Percentiles rank a stretch among this genome's conserved stretches.
phyloP scores from a whole-genome alignment of 2,797 vertebrate species.

The Lepus townsendii region DNA sequence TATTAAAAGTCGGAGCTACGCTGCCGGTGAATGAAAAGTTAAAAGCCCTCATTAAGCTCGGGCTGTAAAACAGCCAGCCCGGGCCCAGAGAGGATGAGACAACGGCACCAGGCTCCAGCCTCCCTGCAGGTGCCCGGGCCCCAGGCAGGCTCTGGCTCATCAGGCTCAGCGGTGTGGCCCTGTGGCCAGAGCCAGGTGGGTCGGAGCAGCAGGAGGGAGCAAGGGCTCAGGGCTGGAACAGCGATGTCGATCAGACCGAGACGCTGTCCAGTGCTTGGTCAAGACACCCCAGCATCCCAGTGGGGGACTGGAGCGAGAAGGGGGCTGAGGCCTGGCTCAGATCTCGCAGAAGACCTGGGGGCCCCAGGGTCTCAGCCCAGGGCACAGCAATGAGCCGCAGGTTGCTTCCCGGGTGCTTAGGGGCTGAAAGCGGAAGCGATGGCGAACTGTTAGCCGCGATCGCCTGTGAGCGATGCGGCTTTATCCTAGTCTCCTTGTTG shows the following conservation, averaged over 20 bases:
- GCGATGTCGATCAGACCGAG: too few relatives aligned
- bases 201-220: background rate
- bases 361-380: background rate
- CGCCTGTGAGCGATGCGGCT: background rate
- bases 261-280: background rate
- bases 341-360: background rate
- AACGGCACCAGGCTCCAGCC: slow-evolving; percentile 43
- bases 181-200: background rate
- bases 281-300: background rate
- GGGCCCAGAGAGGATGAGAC: slow-evolving; percentile 59
- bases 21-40: slow-evolving; percentile 91
- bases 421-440: background rate
- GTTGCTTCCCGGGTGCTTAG: background rate
- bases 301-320: background rate
- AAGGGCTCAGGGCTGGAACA: background rate
- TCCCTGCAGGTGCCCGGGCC: too few relatives aligned
- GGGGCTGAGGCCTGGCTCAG: background rate
- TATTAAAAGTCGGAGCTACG: slow-evolving; percentile 89
- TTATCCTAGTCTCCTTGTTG: background rate
- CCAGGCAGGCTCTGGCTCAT: too few relatives aligned
- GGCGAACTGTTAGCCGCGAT: background rate
- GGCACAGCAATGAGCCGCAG: background rate
- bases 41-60: slow-evolving; percentile 88
- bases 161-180: too few relatives aligned
- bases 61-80: slow-evolving; percentile 83